These are phyloP conservation scores for Pagetopsis macropterus DNA, from an alignment of 2,797 vertebrate genomes.

Conservation along the genomic window DNA sequence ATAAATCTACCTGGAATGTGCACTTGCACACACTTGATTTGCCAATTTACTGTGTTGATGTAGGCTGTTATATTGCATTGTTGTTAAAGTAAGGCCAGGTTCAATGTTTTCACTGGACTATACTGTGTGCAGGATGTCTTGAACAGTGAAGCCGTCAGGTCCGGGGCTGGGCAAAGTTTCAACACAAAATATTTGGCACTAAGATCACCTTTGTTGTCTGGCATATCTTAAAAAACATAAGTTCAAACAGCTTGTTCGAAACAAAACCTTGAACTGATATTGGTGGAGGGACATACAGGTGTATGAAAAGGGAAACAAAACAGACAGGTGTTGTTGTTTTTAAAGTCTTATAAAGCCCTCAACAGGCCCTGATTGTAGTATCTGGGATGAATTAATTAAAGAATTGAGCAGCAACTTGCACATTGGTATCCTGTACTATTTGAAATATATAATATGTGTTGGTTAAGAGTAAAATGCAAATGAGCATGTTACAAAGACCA, in stretches of 20 bases:
- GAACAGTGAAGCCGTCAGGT: constrained; percentile 2
- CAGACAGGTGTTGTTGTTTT: constrained; percentile 15
- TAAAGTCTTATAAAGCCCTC: constrained; percentile 32
- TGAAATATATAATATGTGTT: too few species aligned
- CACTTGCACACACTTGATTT: constrained; percentile 29
- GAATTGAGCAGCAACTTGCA: too few species aligned
- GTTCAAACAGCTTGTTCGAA: constrained; percentile 32
- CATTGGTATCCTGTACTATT: too few species aligned
- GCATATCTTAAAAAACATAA: constrained; percentile 31
- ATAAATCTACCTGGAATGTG: constrained; percentile 41
- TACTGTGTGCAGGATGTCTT: not conserved
- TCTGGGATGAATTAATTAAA: too few species aligned
- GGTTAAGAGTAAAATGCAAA: too few species aligned
- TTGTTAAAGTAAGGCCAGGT: constrained; percentile 19
- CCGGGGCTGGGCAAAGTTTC: constrained; percentile 7
- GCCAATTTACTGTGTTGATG: not conserved
- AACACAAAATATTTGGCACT: constrained; percentile 29
- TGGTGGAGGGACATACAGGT: constrained; percentile 24
- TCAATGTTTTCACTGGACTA: not conserved
- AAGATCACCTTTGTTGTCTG: constrained; percentile 50
- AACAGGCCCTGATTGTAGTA: constrained; percentile 29
- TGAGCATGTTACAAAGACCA: too few species aligned
- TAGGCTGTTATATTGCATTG: constrained; percentile 2
- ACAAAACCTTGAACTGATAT: constrained; percentile 20
- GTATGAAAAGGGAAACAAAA: constrained; percentile 31